A percentile compares a stretch with the other conserved stretches of the same genome.
phyloP scores from a whole-genome alignment of 2,113 vertebrate species.

The Glaucidium brasilianum region DNA sequence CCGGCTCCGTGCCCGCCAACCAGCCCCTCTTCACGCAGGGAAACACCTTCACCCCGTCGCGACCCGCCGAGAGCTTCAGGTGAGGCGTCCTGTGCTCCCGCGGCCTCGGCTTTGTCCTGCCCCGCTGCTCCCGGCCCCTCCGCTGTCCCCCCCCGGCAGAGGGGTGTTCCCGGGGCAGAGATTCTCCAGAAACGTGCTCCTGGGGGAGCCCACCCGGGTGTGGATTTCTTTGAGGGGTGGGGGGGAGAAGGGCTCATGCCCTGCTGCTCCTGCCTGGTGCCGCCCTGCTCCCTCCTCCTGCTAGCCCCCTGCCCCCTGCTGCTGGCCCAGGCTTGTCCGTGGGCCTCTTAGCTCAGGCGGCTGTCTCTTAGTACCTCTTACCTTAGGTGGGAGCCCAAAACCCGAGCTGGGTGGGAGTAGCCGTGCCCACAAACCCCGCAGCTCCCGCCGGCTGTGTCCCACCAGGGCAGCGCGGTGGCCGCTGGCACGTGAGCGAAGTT shows the following conservation, averaged over 20 bases:
- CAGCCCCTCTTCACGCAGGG: slow-evolving; percentile 84
- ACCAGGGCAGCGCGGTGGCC: rapidly evolving
- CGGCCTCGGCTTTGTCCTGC: not conserved
- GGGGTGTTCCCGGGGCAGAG: not conserved
- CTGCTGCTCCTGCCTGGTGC: not conserved
- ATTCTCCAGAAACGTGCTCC: not conserved
- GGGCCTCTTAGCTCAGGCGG: too few species aligned
- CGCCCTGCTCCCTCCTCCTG: not conserved
- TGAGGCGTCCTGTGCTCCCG: slow-evolving; percentile 25
- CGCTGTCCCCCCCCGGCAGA: not conserved
- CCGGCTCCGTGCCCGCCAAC: slow-evolving; percentile 76
- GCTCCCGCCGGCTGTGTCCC: not conserved
- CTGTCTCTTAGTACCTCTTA: too few species aligned
- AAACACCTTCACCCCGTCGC: slow-evolving; percentile 77
- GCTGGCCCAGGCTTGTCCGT: rapidly evolving
- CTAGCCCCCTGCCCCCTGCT: not conserved
- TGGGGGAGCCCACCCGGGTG: not conserved
- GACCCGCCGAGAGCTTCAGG: slow-evolving; percentile 86
- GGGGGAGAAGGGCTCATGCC: not conserved
- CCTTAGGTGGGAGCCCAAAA: rapidly evolving
- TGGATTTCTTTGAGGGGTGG: not conserved
- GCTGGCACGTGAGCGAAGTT: not conserved
- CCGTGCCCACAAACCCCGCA: not conserved
- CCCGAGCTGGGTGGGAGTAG: not conserved
- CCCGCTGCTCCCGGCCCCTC: not conserved